Conservation (phyloP, 2,113 vertebrate species). For the Caranx melampygus region DNA sequence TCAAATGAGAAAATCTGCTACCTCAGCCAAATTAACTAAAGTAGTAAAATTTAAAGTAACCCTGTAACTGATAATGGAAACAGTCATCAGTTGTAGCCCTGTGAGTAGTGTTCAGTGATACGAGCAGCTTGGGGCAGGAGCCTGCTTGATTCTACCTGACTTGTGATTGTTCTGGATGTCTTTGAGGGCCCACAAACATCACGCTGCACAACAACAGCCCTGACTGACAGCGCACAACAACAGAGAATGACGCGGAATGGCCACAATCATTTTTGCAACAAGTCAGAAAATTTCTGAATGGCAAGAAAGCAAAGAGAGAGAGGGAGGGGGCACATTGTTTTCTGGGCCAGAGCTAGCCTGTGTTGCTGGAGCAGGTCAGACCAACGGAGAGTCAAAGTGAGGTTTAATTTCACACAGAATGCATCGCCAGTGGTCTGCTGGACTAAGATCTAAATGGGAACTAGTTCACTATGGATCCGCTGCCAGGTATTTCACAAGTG, state of each 20-base stretch:
- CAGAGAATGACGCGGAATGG: constrained; percentile 81
- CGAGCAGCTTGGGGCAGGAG: constrained; percentile 5
- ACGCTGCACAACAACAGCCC: constrained; percentile 68
- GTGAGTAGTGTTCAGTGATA: constrained; percentile 9
- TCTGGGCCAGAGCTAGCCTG: constrained; percentile 55
- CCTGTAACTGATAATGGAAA: background rate
- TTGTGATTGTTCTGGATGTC: constrained; percentile 84
- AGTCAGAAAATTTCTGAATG: constrained; percentile 81
- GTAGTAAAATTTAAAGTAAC: background rate
- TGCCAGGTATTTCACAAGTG: constrained; percentile 77
- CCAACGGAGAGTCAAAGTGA: constrained; percentile 61
- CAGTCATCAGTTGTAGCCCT: background rate
- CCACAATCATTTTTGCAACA: constrained; percentile 82
- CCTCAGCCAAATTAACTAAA: background rate
- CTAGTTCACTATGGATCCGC: constrained; percentile 79
- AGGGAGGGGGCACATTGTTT: constrained; percentile 62
- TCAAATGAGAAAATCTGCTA: background rate
- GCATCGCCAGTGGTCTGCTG: constrained; percentile 65
- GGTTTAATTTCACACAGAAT: constrained; percentile 76
- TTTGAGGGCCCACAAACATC: constrained; percentile 80
- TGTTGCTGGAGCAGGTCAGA: constrained; percentile 57
- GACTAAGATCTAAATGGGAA: constrained; percentile 77
- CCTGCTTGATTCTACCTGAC: constrained; percentile 65
- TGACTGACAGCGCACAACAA: constrained; percentile 71
- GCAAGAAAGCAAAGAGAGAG: constrained; percentile 80